Evolutionary conservation across 2,113 vertebrate genomes (phyloP), one percentile per base, ranked within the genome.

Genomic region (Nesoenas mayeri): DNA sequence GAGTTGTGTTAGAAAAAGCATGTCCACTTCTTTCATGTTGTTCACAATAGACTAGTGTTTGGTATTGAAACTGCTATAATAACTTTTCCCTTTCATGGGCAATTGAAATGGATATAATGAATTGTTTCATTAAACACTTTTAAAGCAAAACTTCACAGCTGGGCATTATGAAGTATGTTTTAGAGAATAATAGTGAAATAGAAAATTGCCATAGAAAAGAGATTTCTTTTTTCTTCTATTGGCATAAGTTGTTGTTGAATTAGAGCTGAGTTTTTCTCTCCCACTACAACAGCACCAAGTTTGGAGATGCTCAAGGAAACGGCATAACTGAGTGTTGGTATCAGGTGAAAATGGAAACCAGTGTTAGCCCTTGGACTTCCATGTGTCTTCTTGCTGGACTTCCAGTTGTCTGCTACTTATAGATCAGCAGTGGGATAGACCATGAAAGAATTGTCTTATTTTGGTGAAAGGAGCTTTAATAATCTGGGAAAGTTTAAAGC

Each of bases 1-100:
- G 42, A 12, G 70, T 81, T 92, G n/a, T 19, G 64, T 80, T 74
- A 71, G 22, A 64, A 93, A 95, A 89, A 74, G 10, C 25, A 32
- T 31, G 51, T 78, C 64, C 69, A 78, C 20, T 78, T 91, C 79
- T 81, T 94, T 88, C 40, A 66, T 70, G n/a, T 93, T 72, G 8
- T 89, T 97, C 64, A 83, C 75, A 94, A 88, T 83, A 25, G 53
- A 48, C 29, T 67, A 42, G 38, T 50, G 73, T 88, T 87, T 77
- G 8, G 20, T 85, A 83, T 58, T 44, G 40, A 93, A 95, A 72
- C 16, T 47, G 20, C 31, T 64, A 8, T 78, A 77, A 70, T 88
- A 77, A 73, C 26, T 88, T 91, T 83, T 70, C 8, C 26, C 29
- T 91, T 90, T 85, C 29, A 14, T 21, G 32, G 57, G 8, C 54